A percentile compares a stretch with the other conserved stretches of the same genome.
These are phyloP conservation scores for Leucophora obtusa DNA, from an alignment of 2,888 invertebrate species.

Conservation along the genomic window DNA sequence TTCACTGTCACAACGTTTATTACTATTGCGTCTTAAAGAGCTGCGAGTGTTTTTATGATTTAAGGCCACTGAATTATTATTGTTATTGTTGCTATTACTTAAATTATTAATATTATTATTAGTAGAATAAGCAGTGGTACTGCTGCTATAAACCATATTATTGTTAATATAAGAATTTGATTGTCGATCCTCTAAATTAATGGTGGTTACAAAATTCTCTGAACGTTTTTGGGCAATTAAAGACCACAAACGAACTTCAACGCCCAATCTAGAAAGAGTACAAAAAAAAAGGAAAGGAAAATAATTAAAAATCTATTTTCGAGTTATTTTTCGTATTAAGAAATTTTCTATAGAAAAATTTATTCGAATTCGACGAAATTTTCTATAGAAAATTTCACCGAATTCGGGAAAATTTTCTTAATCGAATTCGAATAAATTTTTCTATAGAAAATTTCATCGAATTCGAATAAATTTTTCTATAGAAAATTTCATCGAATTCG, in stretches of 20 bases:
- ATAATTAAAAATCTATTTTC: neutral
- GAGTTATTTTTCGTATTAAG: no score
- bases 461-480: neutral
- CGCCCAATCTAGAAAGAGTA: conserved; percentile 83
- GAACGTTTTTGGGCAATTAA: conserved; percentile 81
- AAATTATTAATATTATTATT: conserved; percentile 34
- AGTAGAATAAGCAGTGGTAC: conserved; percentile 15
- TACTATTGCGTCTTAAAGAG: conserved; percentile 61
- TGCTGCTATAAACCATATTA: conserved; percentile 22
- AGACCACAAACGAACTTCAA: conserved; percentile 91
- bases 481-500: neutral
- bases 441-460: neutral
- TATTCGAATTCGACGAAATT: no score
- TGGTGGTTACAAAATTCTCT: conserved; percentile 64
- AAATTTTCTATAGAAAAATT: no score
- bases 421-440: neutral
- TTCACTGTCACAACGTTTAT: conserved; percentile 72
- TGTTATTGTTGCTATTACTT: conserved; percentile 47
- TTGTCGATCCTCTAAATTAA: conserved; percentile 59
- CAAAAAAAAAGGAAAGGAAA: conserved; percentile 12
- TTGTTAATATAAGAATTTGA: conserved; percentile 59
- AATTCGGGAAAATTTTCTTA: no score
- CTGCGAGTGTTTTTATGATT: conserved; percentile 57
- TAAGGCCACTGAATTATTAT: conserved; percentile 59
- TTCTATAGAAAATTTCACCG: no score